Evolutionary conservation across 1,140 invertebrate species (phyloP), one percentile per base, ranked within the genome.

Genomic region (Drosophila orosa): DNA sequence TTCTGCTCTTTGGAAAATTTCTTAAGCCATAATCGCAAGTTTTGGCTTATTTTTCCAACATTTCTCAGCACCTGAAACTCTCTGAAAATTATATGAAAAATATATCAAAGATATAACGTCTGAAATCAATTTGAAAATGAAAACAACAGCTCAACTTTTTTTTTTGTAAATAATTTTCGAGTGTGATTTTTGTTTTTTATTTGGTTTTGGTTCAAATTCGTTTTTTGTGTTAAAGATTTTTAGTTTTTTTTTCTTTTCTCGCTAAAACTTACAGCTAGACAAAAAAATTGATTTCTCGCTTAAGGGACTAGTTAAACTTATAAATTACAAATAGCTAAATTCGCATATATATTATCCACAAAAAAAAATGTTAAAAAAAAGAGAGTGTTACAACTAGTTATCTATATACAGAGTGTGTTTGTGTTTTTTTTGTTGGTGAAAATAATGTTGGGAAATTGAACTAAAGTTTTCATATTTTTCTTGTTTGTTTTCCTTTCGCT

Each of bases 191-290:
- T 66, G 61, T 63, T 75, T 80, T 77, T 90, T 85, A 74, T 90
- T 82, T 74, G 78, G 68, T 86, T 86, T 89, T 57, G 63, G 61
- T 29, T 69, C 65, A 90, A 90, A 86, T 90, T 90, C 82, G 81
- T 83, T 83, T 83, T 86, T 83, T 80, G 73, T 80, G 78, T 85
- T 90, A 69, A 62, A 69, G 37, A 33, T 63, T 50, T 76, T 25
- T 47, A 25, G 15, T 15, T 25, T 37, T 45, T 69, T 71, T 78
- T 74, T 87, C 80, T 66, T 68, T 68, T 86, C 82, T 59, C 82
- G 73, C 82, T 86, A 90, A 86, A 77, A 77, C 79, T 90, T 90
- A 87, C 75, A 17, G 45, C 83, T 87, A 87, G 74, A 87, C 82
- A 87, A 87, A 87, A 85, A 87, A 87, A 86, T 80, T 78, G 63